Evolutionary conservation across 2,888 invertebrate species (phyloP).

Genomic region (Zelleria hepariella): DNA sequence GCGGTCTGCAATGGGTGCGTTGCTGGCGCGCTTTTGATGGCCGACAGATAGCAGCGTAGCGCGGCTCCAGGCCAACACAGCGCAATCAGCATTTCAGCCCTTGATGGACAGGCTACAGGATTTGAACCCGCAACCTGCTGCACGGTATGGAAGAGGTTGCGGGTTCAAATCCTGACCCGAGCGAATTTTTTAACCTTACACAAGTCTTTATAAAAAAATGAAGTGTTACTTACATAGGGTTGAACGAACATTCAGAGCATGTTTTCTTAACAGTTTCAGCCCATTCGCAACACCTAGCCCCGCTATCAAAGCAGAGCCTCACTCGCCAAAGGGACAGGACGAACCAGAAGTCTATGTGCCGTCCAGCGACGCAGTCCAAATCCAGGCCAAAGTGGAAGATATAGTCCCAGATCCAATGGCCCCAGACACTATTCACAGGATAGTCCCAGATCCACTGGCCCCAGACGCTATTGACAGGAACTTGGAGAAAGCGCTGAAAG

Average conservation of each 20-base stretch:
- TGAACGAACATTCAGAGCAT: not conserved
- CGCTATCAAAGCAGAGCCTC: constrained; percentile 32
- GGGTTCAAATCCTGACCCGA: too few species aligned
- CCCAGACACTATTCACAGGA: constrained; percentile 33
- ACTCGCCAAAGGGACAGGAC: constrained; percentile 23
- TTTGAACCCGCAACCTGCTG: too few species aligned
- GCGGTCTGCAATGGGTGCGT: too few species aligned
- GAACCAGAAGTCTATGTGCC: not conserved
- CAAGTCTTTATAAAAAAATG: too few species aligned
- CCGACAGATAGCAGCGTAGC: too few species aligned
- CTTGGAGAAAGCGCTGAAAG: constrained; percentile 42
- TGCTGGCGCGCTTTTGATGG: too few species aligned
- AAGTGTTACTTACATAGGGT: not conserved
- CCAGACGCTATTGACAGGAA: constrained; percentile 37
- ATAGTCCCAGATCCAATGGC: not conserved
- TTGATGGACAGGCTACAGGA: too few species aligned
- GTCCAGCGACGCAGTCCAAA: not conserved
- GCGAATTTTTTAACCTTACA: too few species aligned
- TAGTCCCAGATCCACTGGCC: not conserved
- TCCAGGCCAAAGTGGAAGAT: constrained; percentile 9
- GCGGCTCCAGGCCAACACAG: too few species aligned
- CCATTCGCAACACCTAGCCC: constrained; percentile 45
- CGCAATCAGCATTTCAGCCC: too few species aligned
- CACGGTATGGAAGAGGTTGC: too few species aligned
- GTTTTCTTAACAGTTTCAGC: not conserved